Base-by-base conservation (phyloP, 2,888 invertebrate genomes). In the Digitonthophagus gazella region DNA sequence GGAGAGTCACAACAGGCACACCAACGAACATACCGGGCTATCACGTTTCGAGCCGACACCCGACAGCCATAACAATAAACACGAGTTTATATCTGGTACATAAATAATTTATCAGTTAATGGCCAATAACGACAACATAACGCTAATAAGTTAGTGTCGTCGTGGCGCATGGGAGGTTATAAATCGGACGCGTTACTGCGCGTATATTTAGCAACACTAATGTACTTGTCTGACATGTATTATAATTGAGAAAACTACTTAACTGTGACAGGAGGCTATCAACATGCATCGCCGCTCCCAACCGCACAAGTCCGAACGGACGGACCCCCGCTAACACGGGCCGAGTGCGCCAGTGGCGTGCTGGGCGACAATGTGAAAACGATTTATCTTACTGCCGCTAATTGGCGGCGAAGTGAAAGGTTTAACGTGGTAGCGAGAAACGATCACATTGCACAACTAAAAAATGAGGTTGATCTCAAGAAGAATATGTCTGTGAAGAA, bases 11-110 rank as follows among this genome's bases (percentile, higher is more conserved):
- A n/a, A n/a, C n/a, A n/a, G n/a, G n/a, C 28, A 44, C 11, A 65
- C 68, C 58, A 55, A 19, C 64, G 66, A 14, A 15, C 64, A 57
- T 66, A 20, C 65, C 73, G 75, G 75, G 75, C 75, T 78, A 79
- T 79, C 79, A 76, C 77, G 75, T 78, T 79, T 78, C 77, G 75
- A 75, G 72, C 75, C 79, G 80, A 80, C 80, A 80, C 78, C 79
- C 78, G 79, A 80, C 80, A 80, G 78, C 80, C 75, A 80, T 80
- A 80, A 80, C 80, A 80, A 80, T 81, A 80, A 80, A 79, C 79
- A 78, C 78, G 75, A 78, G 75, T 79, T 79, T 79, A 79, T 78
- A 78, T 77, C 78, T 75, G 72, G 72, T 74, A 76, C 78, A 79
- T 79, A 80, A 80, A 81, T 81, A 79, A 80, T 80, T 79, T 80